A percentile compares a stretch with the other conserved stretches of the same genome.
These are phyloP conservation scores for Galendromus occidentalis DNA, from an alignment of 1,140 invertebrate genomes.

Conservation along the genomic window DNA sequence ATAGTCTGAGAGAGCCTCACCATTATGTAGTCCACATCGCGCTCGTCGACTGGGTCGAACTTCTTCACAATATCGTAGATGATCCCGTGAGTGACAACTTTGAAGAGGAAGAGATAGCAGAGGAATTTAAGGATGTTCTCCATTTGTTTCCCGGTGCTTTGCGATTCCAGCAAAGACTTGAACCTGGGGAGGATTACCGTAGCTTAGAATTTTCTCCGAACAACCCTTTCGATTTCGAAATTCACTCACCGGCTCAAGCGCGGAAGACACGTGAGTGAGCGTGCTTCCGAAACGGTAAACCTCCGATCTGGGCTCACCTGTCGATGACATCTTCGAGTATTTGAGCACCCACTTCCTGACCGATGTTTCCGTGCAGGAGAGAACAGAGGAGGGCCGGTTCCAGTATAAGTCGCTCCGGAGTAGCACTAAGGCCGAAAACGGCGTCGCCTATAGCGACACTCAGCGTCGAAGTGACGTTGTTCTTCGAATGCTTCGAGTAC, in stretches of 20 bases:
- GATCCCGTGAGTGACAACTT: conserved; percentile 23
- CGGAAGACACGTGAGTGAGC: conserved; percentile 15
- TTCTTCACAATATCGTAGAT: conserved; percentile 25
- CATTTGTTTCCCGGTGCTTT: conserved; percentile 25
- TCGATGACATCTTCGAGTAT: conserved; percentile 8
- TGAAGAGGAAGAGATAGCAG: conserved; percentile 29
- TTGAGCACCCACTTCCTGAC: conserved; percentile 56
- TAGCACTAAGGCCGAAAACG: conserved; percentile 23
- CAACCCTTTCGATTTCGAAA: no score
- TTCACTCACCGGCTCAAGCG: conserved; percentile 33
- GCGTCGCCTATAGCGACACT: not conserved
- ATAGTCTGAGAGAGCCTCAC: conserved; percentile 40
- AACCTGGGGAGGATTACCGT: no score
- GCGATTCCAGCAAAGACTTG: conserved; percentile 10
- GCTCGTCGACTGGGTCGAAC: not conserved
- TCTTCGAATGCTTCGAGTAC: conserved; percentile 25
- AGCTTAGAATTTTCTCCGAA: no score
- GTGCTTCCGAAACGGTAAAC: conserved; percentile 4
- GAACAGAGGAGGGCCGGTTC: conserved; percentile 64
- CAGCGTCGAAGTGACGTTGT: conserved; percentile 5
- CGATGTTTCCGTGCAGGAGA: conserved; percentile 70
- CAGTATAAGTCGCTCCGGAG: conserved; percentile 54
- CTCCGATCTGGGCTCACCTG: not conserved
- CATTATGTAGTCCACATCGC: conserved; percentile 6
- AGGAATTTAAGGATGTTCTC: conserved; percentile 29